Conservation (phyloP, 1,140 invertebrate species). For the Dolichoris vasculosae region DNA sequence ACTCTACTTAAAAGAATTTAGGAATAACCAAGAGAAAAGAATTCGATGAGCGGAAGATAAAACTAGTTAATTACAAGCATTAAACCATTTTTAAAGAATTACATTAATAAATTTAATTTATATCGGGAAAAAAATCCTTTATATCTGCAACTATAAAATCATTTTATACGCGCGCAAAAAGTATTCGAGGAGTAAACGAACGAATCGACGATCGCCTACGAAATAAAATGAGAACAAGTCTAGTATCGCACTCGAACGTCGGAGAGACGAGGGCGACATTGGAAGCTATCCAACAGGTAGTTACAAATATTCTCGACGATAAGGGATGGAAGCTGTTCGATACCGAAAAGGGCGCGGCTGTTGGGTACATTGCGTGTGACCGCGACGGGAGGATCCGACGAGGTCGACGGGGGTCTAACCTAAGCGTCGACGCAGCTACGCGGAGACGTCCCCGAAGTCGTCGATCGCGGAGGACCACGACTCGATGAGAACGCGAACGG, state of each 20-base stretch:
- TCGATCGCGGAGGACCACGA: not conserved
- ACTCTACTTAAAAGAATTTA: no score
- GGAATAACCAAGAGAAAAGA: not conserved
- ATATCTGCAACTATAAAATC: not conserved
- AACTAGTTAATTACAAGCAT: not conserved
- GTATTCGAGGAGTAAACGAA: not conserved
- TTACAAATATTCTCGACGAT: not conserved
- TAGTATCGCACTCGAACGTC: not conserved
- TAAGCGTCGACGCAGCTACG: no score
- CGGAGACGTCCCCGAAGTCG: not conserved
- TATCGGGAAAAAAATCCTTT: not conserved
- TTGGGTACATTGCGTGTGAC: not conserved
- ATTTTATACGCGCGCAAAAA: not conserved
- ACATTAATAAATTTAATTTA: not conserved
- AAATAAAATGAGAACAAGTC: slow-evolving; percentile 10
- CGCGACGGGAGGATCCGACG: not conserved
- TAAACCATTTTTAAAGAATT: not conserved
- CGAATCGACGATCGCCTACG: not conserved
- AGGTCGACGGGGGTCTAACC: slow-evolving; percentile 11
- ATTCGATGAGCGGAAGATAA: not conserved
- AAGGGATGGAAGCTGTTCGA: not conserved
- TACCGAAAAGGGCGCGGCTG: slow-evolving; percentile 11
- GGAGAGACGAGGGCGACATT: not conserved
- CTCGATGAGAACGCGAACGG: not conserved
- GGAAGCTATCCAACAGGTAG: slow-evolving; percentile 30